Conservation (phyloP, 2,888 invertebrate species). For the Syritta pipiens region DNA sequence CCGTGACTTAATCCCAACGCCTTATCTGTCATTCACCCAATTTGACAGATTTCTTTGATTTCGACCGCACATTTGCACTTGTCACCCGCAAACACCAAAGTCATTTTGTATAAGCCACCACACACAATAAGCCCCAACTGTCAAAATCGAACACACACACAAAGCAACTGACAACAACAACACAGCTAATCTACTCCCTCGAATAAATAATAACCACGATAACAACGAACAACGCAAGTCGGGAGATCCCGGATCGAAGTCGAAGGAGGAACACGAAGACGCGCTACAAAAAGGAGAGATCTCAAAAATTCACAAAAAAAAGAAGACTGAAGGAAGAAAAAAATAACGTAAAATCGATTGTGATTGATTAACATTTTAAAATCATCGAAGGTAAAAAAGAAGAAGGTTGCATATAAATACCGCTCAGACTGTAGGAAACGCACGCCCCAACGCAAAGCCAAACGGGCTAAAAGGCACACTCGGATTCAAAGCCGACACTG, state of each 20-base stretch:
- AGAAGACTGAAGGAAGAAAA: too few relatives aligned
- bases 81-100: slow-evolving; percentile 30
- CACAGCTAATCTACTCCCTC: slow-evolving; percentile 36
- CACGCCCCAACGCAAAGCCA: slow-evolving; percentile 13
- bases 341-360: slow-evolving; percentile 35
- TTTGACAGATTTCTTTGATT: background rate
- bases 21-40: slow-evolving; percentile 1
- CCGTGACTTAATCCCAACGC: too few relatives aligned
- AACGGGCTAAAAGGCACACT: slow-evolving; percentile 34
- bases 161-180: slow-evolving; percentile 9
- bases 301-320: slow-evolving; percentile 12
- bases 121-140: slow-evolving; percentile 13
- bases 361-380: slow-evolving; percentile 67
- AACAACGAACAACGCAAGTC: slow-evolving; percentile 47
- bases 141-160: background rate
- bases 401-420: slow-evolving; percentile 17
- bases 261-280: background rate
- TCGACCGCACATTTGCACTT: slow-evolving; percentile 19
- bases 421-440: slow-evolving; percentile 11
- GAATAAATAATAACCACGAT: slow-evolving; percentile 62
- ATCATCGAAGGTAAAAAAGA: slow-evolving; percentile 45
- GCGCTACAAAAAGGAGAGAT: slow-evolving; percentile 12
- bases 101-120: slow-evolving; percentile 27
- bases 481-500: slow-evolving; percentile 47
- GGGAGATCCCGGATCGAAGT: slow-evolving; percentile 25